Conservation (phyloP, 2,797 vertebrate species). For the Vultur gryphus region DNA sequence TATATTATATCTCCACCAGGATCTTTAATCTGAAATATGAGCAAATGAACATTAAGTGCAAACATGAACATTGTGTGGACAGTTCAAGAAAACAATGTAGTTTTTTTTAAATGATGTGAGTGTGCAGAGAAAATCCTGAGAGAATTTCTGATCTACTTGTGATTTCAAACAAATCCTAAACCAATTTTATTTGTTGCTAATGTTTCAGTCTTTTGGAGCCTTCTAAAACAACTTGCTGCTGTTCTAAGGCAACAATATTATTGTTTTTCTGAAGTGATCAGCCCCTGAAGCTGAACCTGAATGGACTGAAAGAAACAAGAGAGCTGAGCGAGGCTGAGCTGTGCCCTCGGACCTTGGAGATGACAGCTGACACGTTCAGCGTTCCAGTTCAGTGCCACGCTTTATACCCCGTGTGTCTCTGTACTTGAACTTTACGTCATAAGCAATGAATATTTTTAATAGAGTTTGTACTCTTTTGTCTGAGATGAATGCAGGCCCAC, state of each 20-base stretch:
- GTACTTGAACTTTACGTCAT: background rate
- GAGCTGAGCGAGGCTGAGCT: background rate
- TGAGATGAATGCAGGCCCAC: constrained; percentile 39
- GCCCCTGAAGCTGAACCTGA: background rate
- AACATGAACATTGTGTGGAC: background rate
- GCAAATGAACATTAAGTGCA: background rate
- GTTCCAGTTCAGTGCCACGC: background rate
- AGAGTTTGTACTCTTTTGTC: constrained; percentile 36
- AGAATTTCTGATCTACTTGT: background rate
- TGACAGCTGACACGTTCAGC: background rate
- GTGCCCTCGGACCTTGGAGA: background rate
- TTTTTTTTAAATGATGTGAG: background rate
- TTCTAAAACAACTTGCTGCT: background rate
- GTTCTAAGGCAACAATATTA: background rate
- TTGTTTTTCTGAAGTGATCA: background rate
- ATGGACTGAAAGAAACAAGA: background rate
- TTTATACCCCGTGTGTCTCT: background rate
- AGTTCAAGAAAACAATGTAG: background rate
- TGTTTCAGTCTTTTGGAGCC: background rate
- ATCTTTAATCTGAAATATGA: background rate
- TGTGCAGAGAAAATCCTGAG: background rate
- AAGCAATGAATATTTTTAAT: constrained; percentile 20
- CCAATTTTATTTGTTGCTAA: background rate
- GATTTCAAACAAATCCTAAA: background rate
- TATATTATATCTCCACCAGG: accelerated